Evolutionary conservation across 2,113 vertebrate genomes (phyloP).

Genomic region (Eptesicus fuscus): DNA sequence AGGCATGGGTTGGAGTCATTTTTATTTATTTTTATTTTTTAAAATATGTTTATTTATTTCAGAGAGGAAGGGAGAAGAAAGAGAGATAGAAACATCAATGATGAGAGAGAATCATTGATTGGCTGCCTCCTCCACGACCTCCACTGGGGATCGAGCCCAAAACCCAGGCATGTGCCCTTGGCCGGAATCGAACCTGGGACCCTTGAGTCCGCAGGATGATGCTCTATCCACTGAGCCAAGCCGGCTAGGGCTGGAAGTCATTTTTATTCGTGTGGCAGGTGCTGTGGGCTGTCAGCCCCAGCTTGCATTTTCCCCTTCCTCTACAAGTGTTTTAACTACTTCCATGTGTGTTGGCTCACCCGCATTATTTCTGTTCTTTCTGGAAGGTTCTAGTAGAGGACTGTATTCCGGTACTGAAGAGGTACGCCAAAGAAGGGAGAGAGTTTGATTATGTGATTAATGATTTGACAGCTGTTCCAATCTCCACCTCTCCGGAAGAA

Average conservation of each 20-base stretch:
- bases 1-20: background rate
- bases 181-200: too few relatives aligned
- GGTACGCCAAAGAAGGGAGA: constrained; percentile 94
- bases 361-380: background rate
- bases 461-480: constrained; percentile 96
- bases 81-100: too few relatives aligned
- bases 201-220: too few relatives aligned
- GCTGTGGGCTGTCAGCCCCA: background rate
- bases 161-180: too few relatives aligned
- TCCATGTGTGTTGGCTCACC: background rate
- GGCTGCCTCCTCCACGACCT: too few relatives aligned
- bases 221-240: too few relatives aligned
- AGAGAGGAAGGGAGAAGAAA: too few relatives aligned
- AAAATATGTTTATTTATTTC: too few relatives aligned
- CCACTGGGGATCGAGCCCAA: too few relatives aligned
- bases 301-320: background rate
- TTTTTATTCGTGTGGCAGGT: background rate
- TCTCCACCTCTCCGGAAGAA: constrained; percentile 97
- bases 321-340: background rate
- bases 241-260: background rate
- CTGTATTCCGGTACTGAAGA: constrained; percentile 97
- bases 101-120: too few relatives aligned
- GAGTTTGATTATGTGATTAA: constrained; percentile 98
- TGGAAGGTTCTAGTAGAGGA: constrained; percentile 94
- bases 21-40: background rate